Evolutionary conservation across 2,888 invertebrate species (phyloP), one percentile per base, ranked within the genome.

Genomic region (Andricus quercusramuli): DNA sequence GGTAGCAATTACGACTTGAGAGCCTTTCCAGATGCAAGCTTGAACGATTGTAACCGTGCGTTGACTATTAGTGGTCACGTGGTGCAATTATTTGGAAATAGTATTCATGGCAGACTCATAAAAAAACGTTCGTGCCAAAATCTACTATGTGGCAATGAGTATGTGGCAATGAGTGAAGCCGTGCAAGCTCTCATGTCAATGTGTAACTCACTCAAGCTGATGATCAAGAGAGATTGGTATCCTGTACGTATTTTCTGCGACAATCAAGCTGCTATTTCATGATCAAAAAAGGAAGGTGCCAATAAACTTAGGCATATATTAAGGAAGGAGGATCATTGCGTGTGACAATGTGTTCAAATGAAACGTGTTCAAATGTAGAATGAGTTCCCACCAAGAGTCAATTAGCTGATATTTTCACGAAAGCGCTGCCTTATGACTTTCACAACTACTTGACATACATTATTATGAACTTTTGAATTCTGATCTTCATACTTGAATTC

Each of bases 101-200:
- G 25, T 1, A 25, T 25, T 25, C 25, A 25, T 25, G 25, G 25
- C 44, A 9, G n/a, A 41, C n/a, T 13, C 68, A 68, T 20, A 68
- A 13, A 20, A 20, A 68, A 68, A 20, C n/a, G 5, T 68, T n/a
- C 41, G 68, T 68, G 20, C 41, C 68, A 22, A 15, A 6, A 13
- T 68, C 68, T n/a, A 68, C 68, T 68, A 44, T 9, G 68, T 44
- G 22, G 44, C 68, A 22, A n/a, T n/a, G 68, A 68, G n/a, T 25
- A 25, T 25, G 25, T 25, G 25, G 25, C 25, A 25, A 25, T 25
- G 25, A 25, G 25, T 25, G 25, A 25, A 25, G 25, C 25, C 25
- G 25, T 25, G 25, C 25, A 25, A 25, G 25, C 25, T 25, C 25
- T 25, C 25, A 25, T 25, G 25, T 25, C 25, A 25, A 25, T 25